Evolutionary conservation across 2,888 invertebrate species (phyloP), one percentile per base, ranked within the genome.

Genomic region (Xestia ashworthii): DNA sequence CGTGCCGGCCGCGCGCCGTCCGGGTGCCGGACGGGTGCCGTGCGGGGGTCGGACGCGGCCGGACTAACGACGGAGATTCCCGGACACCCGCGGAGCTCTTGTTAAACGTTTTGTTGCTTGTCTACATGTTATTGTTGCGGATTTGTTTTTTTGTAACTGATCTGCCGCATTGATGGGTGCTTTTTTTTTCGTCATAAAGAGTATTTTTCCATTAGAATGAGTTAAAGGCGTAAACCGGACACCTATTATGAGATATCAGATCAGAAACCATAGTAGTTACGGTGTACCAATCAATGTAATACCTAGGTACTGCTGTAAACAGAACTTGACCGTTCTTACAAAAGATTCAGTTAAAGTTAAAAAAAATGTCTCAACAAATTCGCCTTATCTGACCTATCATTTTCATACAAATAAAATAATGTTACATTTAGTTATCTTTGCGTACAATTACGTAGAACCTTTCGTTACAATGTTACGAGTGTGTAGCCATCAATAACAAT

Each of bases 81-180:
- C 94, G 93, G 89, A 89, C 93, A 89, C 94, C 94, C 93, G 93
- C 93, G 89, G 94, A 76, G 92, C 85, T 74, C 53, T 84, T 86
- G 81, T 84, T 82, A 69, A 76, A 81, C 76, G 80, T 74, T 80
- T 78, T 83, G 78, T 86, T 85, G 66, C 55, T 66, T 67, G 19
- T 68, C 83, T 85, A 84, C 85, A 82, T 88, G 65, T 65, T 65
- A 87, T 87, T 91, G 87, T 91, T 89, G 82, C 86, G 73, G 79
- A 74, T 71, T 82, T 72, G 77, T 73, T 79, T 76, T 81, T 84
- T 81, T 84, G 78, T 83, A 75, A 84, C 53, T 60, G 80, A 80
- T 83, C 62, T 58, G 4, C 58, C 38, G 60, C 38, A 50, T 44
- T 46, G 48, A 22, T 66, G 16, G 14, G n/a, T n/a, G n/a, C n/a